Evolutionary conservation across 2,113 vertebrate species (phyloP), one percentile per base, ranked within the genome.

Genomic region (Toxotes chatareus): DNA sequence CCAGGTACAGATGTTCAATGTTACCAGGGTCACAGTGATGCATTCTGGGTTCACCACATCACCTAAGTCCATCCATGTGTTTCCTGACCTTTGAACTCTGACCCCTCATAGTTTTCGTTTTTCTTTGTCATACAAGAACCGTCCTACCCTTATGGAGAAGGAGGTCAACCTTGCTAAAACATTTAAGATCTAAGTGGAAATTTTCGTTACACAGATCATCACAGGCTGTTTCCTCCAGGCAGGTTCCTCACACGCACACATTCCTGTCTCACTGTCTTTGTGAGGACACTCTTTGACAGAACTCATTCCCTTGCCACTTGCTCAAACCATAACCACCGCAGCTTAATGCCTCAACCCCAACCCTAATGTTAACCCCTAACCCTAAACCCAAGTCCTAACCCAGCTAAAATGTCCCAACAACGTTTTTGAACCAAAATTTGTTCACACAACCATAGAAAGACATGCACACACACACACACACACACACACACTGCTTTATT

Each of bases 1-100:
- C 74, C 90, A 90, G 92, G 91, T 94, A 93, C 92, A 94, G 92
- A 94, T 94, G 93, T 93, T 92, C 27, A 56, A 88, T 86, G 93
- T 93, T 92, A 93, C 82, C 62, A 3, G 73, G 92, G 92, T 94
- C 91, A 86, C 10, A 69, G 67, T 6, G 79, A 85, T 90, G 91
- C 89, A 91, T 93, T 93, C 68, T 91, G 92, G 92, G 88, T 91
- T 75, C 11, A 40, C 64, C 21, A 23, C 84, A 86, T 82, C 84
- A 83, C 64, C 79, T 73, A 77, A 85, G 49, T 89, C 85, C 69
- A 56, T 83, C 88, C 93, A 93, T 93, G 85, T 92, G 90, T 83
- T 89, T 79, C 16, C 32, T 77, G 90, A 86, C 90, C 88, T 89
- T 38, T 88, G 65, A 84, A 10, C 87, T 76, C 19, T 80, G 66